Conservation (phyloP, 2,797 vertebrate species). For the Alcedo atthis region DNA sequence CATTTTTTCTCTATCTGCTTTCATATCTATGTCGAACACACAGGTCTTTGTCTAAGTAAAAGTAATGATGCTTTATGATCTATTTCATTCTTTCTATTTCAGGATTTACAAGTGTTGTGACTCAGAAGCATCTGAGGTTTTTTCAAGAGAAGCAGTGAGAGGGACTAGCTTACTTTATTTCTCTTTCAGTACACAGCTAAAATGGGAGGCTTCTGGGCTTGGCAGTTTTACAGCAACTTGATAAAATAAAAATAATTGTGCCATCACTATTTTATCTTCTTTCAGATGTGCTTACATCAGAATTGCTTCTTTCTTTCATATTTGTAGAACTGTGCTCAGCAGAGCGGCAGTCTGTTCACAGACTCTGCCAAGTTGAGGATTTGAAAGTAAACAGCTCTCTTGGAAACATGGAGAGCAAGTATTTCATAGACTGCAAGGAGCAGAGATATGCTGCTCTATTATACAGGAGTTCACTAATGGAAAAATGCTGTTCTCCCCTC, state of each 20-base stretch:
- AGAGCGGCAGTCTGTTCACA: slow-evolving; percentile 48
- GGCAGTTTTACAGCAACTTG: slow-evolving; percentile 57
- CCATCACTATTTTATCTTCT: slow-evolving; percentile 55
- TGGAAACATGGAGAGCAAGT: slow-evolving; percentile 35
- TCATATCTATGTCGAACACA: not conserved
- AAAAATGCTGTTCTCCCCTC: slow-evolving; percentile 37
- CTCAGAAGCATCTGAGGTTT: not conserved
- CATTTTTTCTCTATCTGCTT: not conserved
- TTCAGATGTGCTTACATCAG: slow-evolving; percentile 60
- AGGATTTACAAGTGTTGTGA: slow-evolving; percentile 1
- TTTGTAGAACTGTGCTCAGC: slow-evolving; percentile 29
- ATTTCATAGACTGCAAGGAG: not conserved
- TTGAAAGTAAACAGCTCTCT: slow-evolving; percentile 54
- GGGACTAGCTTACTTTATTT: not conserved
- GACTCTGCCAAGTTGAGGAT: slow-evolving; percentile 48
- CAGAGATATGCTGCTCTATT: slow-evolving; percentile 49
- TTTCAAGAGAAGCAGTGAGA: not conserved
- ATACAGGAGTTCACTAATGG: slow-evolving; percentile 51
- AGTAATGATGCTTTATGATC: slow-evolving; percentile 31
- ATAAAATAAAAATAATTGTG: slow-evolving; percentile 66
- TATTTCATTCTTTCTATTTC: not conserved
- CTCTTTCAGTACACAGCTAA: not conserved
- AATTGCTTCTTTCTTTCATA: slow-evolving; percentile 48
- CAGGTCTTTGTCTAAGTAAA: slow-evolving; percentile 38
- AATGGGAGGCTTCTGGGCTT: slow-evolving; percentile 1